Evolutionary conservation across 1,140 invertebrate species (phyloP).

Genomic region (Caenorhabditis briggsae): DNA sequence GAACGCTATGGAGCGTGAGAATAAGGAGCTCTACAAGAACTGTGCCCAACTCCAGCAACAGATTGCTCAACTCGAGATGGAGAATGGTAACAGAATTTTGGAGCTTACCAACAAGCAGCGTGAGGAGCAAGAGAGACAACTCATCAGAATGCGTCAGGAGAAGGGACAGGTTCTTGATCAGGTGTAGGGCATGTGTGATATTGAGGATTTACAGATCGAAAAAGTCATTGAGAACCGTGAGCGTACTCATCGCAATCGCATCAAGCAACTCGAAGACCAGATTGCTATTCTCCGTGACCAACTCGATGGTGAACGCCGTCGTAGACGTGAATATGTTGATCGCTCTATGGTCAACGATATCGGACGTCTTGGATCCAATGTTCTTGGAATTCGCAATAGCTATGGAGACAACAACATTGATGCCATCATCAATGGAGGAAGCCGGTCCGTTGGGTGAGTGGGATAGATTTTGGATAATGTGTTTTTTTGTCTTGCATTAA

Average conservation of each 20-base stretch:
- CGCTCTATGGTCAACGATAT: constrained; percentile 71
- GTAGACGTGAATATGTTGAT: constrained; percentile 72
- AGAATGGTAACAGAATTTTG: constrained; percentile 77
- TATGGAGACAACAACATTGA: constrained; percentile 76
- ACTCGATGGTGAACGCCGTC: constrained; percentile 73
- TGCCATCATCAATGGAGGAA: constrained; percentile 61
- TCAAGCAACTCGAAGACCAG: constrained; percentile 76
- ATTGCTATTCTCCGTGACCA: constrained; percentile 73
- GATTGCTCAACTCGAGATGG: constrained; percentile 78
- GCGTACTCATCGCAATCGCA: constrained; percentile 71
- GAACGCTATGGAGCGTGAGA: constrained; percentile 78
- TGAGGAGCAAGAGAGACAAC: constrained; percentile 77
- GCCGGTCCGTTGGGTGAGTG: constrained; percentile 58
- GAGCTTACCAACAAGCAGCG: constrained; percentile 76
- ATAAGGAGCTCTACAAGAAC: constrained; percentile 77
- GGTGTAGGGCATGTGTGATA: not conserved
- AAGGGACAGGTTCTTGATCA: constrained; percentile 68
- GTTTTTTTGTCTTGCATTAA: constrained; percentile 6
- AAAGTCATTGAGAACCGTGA: constrained; percentile 76
- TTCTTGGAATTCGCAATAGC: constrained; percentile 68
- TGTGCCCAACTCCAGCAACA: constrained; percentile 77
- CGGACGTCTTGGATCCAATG: constrained; percentile 69
- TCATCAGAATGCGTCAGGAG: constrained; percentile 71
- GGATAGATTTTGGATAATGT: not conserved
- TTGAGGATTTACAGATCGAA: constrained; percentile 70